Conservation (phyloP, 2,888 invertebrate genomes). For the Sarcophaga subvicina region DNA sequence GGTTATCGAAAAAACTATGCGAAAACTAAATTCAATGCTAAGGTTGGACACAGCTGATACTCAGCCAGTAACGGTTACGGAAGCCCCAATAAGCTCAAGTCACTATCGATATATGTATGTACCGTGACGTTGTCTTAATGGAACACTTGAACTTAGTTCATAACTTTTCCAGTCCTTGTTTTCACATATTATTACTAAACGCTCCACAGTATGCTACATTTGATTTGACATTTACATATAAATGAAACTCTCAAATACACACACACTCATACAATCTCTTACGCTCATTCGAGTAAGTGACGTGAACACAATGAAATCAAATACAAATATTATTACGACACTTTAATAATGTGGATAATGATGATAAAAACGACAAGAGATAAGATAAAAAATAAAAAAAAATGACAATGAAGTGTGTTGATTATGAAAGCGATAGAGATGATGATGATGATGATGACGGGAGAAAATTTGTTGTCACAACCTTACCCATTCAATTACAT, state of each 20-base stretch:
- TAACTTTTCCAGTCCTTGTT: no score
- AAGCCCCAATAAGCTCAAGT: no score
- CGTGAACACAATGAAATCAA: constrained; percentile 54
- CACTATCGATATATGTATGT: no score
- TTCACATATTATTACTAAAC: background rate
- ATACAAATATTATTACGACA: constrained; percentile 54
- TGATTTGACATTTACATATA: background rate
- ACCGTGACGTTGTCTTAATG: no score
- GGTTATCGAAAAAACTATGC: no score
- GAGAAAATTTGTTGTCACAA: constrained; percentile 24
- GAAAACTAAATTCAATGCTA: no score
- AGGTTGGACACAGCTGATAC: no score
- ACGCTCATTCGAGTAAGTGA: constrained; percentile 11
- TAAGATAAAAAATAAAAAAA: background rate
- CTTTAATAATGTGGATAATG: constrained; percentile 44
- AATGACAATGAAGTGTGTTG: background rate
- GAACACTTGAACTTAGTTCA: no score
- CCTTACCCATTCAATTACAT: background rate
- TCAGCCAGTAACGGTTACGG: no score
- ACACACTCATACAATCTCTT: background rate
- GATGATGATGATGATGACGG: constrained; percentile 12
- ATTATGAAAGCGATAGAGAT: background rate
- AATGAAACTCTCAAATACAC: background rate
- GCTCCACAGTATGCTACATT: background rate
- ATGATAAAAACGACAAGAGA: background rate